Percentiles rank a stretch among this genome's conserved stretches.
Conservation (phyloP, 2,797 vertebrate genomes). For the Sebastes diploproa region DNA sequence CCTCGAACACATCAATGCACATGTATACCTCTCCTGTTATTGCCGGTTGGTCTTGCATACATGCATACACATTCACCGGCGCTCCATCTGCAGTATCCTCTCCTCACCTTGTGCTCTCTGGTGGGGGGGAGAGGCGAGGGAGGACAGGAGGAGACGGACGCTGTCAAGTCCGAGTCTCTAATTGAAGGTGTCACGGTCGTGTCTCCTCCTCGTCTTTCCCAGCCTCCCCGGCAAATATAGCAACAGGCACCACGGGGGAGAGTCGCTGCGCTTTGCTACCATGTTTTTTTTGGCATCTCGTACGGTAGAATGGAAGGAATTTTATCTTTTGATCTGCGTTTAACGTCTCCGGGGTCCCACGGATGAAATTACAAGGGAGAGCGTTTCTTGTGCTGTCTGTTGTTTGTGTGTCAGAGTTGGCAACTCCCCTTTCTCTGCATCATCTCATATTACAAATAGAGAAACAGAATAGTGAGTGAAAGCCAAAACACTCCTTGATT, state of each 20-base stretch:
- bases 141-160: constrained; percentile 12
- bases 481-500: background rate
- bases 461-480: background rate
- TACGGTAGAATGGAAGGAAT: constrained; percentile 43
- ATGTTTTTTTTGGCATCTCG: constrained; percentile 61
- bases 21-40: background rate
- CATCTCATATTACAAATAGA: background rate
- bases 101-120: constrained; percentile 12
- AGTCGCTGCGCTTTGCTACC: constrained; percentile 23
- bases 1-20: background rate
- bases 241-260: constrained; percentile 65
- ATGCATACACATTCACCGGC: background rate
- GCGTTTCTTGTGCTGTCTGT: background rate
- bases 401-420: constrained; percentile 8
- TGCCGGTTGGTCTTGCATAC: background rate
- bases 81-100: constrained; percentile 2
- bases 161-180: constrained; percentile 41
- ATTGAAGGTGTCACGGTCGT: constrained; percentile 64
- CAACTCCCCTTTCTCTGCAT: background rate
- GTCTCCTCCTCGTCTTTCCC: constrained; percentile 63
- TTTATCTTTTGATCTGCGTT: constrained; percentile 53
- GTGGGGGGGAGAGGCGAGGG: background rate
- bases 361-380: constrained; percentile 33
- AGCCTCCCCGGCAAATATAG: constrained; percentile 71
- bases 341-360: constrained; percentile 23